Conservation (phyloP, 2,888 invertebrate species). For the Thecocarcelia acutangulata region DNA sequence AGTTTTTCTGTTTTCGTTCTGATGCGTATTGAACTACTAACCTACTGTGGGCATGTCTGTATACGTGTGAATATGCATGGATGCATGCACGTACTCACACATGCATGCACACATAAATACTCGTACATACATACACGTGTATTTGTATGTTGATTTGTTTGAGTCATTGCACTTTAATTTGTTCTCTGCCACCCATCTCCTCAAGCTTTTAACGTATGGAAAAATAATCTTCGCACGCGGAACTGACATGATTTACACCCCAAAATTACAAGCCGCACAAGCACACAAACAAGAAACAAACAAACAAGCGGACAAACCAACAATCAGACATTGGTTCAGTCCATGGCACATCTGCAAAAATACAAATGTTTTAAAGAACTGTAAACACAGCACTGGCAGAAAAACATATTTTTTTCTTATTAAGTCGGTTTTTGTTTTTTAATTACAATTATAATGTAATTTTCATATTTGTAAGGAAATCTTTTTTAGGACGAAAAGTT, state of each 20-base stretch:
- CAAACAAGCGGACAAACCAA: background rate
- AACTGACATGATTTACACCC: slow-evolving; percentile 11
- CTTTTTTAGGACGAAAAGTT: too few relatives aligned
- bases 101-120: background rate
- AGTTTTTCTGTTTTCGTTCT: slow-evolving; percentile 11
- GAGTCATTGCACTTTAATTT: slow-evolving; percentile 45
- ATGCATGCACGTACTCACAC: background rate
- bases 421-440: too few relatives aligned
- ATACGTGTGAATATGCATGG: background rate
- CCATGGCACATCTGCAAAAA: background rate
- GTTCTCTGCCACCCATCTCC: slow-evolving; percentile 12
- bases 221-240: slow-evolving; percentile 31
- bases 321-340: background rate
- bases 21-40: slow-evolving; percentile 61
- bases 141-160: slow-evolving; percentile 9
- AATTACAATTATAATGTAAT: too few relatives aligned
- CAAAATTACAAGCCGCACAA: slow-evolving; percentile 8
- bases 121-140: background rate
- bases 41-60: slow-evolving; percentile 40
- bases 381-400: too few relatives aligned
- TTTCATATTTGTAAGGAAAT: too few relatives aligned
- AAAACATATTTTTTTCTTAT: too few relatives aligned
- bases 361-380: background rate
- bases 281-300: background rate
- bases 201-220: background rate